Evolutionary conservation across 2,113 vertebrate species (phyloP), one percentile per base, ranked within the genome.

Genomic region (Silurus glanis): DNA sequence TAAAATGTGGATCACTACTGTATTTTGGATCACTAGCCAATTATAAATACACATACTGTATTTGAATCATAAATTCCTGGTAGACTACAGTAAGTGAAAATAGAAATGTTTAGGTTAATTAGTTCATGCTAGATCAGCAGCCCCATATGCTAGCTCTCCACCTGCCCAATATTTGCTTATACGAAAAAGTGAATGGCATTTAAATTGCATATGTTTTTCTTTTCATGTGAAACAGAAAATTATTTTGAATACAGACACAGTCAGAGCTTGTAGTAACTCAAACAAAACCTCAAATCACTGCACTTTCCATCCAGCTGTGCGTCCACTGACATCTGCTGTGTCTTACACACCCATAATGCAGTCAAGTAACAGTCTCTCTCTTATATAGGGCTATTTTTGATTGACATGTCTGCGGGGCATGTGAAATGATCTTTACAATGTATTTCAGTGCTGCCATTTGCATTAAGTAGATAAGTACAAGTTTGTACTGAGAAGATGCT

Each of bases 241-340:
- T 75, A 28, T 67, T 83, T 49, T 66, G 72, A 62, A 76, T 76
- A 51, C 80, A 87, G 80, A 76, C 71, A 67, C 45, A 85, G 56
- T 72, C 83, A 80, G 74, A 45, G 58, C 66, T 87, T 80, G 64
- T 82, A 64, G 56, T 80, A 80, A 85, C 37, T 37, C 37, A 37
- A 37, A 3, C 37, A n/a, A 56, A 13, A 66, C 56, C 58, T 51
- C 80, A 75, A 78, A 66, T 72, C n/a, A 51, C 83, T 80, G 62
- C 47, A 78, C 82, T 83, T 87, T 59, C 82, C n/a, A 84, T 76
- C 53, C 21, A 69, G 69, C 59, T 37, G 53, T 76, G 82, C 61
- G 83, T 86, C 86, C 84, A 81, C 81, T 87, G 82, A 78, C 80
- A 87, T 89, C 80, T 71, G 76, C 72, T 87, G 82, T 87, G 66